A percentile compares a stretch with the other conserved stretches of the same genome.
phyloP scores from a whole-genome alignment of 2,113 vertebrate species.

The Pardalotus punctatus region DNA sequence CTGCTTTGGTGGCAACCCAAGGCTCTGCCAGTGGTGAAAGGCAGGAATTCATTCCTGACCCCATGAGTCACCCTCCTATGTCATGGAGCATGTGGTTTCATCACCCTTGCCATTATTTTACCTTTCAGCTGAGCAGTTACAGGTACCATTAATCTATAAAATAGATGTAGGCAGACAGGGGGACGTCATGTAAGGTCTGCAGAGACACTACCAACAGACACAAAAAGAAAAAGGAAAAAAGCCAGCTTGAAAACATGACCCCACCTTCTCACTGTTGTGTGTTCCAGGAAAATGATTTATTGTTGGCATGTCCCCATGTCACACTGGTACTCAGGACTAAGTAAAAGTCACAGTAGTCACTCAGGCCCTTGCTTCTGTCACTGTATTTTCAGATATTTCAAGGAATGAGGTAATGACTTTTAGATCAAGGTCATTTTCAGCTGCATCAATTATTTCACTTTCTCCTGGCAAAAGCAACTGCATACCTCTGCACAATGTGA shows the following conservation, averaged over 20 bases:
- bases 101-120: constrained; percentile 52
- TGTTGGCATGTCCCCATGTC: constrained; percentile 63
- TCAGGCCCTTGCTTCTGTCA: constrained; percentile 69
- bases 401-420: constrained; percentile 75
- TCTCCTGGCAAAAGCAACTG: constrained; percentile 73
- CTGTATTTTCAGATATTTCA: constrained; percentile 74
- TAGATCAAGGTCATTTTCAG: constrained; percentile 75
- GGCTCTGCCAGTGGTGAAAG: neutral
- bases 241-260: constrained; percentile 67
- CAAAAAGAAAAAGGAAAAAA: neutral
- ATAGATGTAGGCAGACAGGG: constrained; percentile 50
- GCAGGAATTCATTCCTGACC: constrained; percentile 11
- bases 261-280: constrained; percentile 26
- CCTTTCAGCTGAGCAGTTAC: constrained; percentile 38
- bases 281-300: constrained; percentile 44
- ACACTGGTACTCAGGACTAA: constrained; percentile 55
- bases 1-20: neutral
- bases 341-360: constrained; percentile 64
- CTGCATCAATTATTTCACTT: constrained; percentile 76
- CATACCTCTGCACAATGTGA: constrained; percentile 69
- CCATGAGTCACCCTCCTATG: constrained; percentile 13
- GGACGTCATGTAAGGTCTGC: constrained; percentile 38
- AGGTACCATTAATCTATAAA: constrained; percentile 67
- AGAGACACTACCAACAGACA: constrained; percentile 38
- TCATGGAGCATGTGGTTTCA: neutral